phyloP scores from a whole-genome alignment of 2,797 vertebrate species.

The Dryobates pubescens region DNA sequence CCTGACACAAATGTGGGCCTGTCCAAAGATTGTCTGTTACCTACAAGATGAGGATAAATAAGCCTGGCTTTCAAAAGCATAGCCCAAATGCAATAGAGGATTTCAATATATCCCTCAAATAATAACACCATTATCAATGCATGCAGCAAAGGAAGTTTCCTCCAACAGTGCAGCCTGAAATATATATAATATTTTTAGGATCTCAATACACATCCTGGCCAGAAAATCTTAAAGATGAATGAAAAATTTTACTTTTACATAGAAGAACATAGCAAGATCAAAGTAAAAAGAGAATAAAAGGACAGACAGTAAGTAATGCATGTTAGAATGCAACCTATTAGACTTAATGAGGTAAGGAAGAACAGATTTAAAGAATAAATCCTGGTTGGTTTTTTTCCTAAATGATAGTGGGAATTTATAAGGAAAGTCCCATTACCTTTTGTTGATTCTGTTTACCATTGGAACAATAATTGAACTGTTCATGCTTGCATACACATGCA shows the following conservation, averaged over 20 bases:
- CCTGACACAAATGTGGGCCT: not conserved
- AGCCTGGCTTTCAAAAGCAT: not conserved
- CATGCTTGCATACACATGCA: not conserved
- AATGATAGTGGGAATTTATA: not conserved
- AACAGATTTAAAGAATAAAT: not conserved
- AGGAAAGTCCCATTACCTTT: not conserved
- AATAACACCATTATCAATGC: not conserved
- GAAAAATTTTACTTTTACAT: not conserved
- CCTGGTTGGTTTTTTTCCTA: not conserved
- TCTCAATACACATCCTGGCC: not conserved
- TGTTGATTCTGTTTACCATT: not conserved
- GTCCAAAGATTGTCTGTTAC: not conserved
- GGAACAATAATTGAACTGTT: not conserved
- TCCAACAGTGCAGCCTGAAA: not conserved
- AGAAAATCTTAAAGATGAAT: not conserved
- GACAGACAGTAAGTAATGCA: not conserved
- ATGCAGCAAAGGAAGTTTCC: not conserved
- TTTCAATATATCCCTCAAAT: not conserved
- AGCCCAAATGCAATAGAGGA: not conserved
- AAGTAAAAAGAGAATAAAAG: not conserved
- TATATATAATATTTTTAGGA: not conserved
- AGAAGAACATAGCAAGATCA: conserved; percentile 5
- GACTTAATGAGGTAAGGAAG: not conserved
- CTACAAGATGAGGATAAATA: not conserved
- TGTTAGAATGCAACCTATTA: not conserved